Conservation (phyloP, 2,113 vertebrate species). For the Otocyon megalotis region DNA sequence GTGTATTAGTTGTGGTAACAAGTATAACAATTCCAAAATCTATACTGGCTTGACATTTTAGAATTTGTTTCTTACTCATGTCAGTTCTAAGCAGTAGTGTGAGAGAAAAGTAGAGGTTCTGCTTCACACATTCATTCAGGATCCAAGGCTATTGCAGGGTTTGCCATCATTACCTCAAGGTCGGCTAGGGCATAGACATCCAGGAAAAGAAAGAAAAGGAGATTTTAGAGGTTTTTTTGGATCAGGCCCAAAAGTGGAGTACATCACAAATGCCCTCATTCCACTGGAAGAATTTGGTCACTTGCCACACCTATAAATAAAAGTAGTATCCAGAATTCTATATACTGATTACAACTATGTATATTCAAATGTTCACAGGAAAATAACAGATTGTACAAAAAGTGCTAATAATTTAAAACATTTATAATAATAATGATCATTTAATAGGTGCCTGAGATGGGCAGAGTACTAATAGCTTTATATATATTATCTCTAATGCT, state of each 20-base stretch:
- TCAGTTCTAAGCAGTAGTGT: neutral
- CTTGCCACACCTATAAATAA: neutral
- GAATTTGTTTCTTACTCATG: neutral
- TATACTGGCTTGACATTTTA: neutral
- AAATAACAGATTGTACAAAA: slow-evolving; percentile 27
- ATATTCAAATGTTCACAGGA: neutral
- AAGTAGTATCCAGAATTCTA: neutral
- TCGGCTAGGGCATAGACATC: neutral
- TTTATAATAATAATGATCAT: neutral
- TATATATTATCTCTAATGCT: neutral
- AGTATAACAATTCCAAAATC: neutral
- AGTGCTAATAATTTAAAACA: neutral
- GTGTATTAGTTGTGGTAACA: neutral
- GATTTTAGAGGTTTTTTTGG: neutral
- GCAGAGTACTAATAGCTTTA: neutral
- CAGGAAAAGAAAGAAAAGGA: neutral
- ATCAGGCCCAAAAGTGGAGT: neutral
- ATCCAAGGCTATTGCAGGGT: neutral
- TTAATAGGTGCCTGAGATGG: neutral
- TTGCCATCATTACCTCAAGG: neutral
- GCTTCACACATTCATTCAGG: neutral
- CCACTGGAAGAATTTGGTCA: neutral
- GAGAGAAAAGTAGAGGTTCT: neutral
- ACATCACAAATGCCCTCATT: neutral
- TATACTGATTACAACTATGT: neutral